Evolutionary conservation across 1,140 invertebrate genomes (phyloP).

Genomic region (Drosophila mauritiana): DNA sequence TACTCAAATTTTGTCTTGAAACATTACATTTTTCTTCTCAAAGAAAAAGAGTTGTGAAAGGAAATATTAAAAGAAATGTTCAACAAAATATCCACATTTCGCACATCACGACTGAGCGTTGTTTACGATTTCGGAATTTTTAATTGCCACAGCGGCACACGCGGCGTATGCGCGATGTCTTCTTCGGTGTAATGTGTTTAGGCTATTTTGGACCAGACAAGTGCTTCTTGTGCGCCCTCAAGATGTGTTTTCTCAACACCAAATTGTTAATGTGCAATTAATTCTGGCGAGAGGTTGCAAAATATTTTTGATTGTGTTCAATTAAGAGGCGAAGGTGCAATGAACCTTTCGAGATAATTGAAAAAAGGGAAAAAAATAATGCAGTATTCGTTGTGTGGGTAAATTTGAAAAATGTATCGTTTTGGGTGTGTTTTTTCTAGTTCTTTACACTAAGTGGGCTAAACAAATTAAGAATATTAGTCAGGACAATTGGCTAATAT

Average conservation of each 20-base stretch:
- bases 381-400: too few species aligned
- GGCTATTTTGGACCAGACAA: slow-evolving; percentile 33
- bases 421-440: too few species aligned
- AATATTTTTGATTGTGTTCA: slow-evolving; percentile 42
- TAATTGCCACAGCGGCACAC: slow-evolving; percentile 63
- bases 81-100: slow-evolving; percentile 39
- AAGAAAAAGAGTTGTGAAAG: slow-evolving; percentile 8
- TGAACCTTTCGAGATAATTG: slow-evolving; percentile 44
- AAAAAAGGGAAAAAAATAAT: not conserved
- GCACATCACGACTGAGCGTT: slow-evolving; percentile 34
- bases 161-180: slow-evolving; percentile 70
- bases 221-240: slow-evolving; percentile 35
- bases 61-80: slow-evolving; percentile 1
- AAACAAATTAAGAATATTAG: too few species aligned
- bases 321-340: slow-evolving; percentile 46
- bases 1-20: not conserved
- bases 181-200: slow-evolving; percentile 51
- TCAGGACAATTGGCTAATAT: too few species aligned
- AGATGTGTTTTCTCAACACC: slow-evolving; percentile 73
- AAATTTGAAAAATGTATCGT: too few species aligned
- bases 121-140: slow-evolving; percentile 59
- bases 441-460: too few species aligned
- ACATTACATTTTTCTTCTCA: not conserved
- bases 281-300: slow-evolving; percentile 48
- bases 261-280: slow-evolving; percentile 70